Evolutionary conservation across 1,140 invertebrate genomes (phyloP).

Genomic region (Papilio polytes): DNA sequence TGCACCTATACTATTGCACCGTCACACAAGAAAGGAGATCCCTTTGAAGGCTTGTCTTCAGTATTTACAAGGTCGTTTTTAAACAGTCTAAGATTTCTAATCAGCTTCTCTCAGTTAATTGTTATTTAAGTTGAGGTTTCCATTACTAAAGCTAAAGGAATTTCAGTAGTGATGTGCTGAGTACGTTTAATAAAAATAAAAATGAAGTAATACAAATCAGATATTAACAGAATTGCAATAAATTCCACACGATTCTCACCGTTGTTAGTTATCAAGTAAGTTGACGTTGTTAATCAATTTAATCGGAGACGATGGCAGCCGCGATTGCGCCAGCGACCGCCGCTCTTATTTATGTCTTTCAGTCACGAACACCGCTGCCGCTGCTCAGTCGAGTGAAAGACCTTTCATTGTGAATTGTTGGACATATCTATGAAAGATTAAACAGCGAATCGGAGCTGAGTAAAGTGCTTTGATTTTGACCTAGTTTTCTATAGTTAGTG

Average conservation of each 20-base stretch:
- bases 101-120: no score
- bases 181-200: neutral
- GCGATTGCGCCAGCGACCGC: slow-evolving; percentile 1
- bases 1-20: slow-evolving; percentile 14
- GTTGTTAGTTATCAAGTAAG: neutral
- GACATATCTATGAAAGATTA: neutral
- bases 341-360: slow-evolving; percentile 6
- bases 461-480: no score
- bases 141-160: no score
- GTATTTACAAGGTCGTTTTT: neutral
- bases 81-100: neutral
- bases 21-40: neutral
- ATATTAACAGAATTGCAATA: neutral
- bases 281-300: slow-evolving; percentile 26
- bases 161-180: no score
- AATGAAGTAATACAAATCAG: neutral
- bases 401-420: neutral
- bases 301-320: slow-evolving; percentile 8
- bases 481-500: no score
- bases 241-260: neutral
- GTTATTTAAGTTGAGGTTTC: no score
- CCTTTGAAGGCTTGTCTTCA: slow-evolving; percentile 27
- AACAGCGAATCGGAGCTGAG: no score
- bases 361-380: neutral
- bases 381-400: neutral